Base-by-base conservation (phyloP, 2,797 vertebrate genomes). In the Hephaestus fuliginosus region DNA sequence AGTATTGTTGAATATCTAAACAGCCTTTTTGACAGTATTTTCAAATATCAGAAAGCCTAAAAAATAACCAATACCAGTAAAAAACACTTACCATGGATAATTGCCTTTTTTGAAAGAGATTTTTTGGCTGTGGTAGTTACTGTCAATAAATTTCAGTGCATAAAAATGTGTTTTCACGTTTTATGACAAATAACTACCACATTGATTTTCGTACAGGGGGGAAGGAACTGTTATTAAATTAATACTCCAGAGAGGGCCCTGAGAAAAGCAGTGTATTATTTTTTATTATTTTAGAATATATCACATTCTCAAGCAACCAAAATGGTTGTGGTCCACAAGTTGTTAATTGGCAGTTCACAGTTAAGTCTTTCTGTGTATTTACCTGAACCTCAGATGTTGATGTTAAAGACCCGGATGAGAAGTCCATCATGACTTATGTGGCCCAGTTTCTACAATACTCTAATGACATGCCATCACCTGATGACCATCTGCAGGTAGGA, bases 401-500 rank as follows among this genome's bases (percentile, higher is more conserved):
- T 75, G 92, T 97, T 51, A 70, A 70, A 53, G 93, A 95, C 88
- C 97, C 97, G 0, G 98, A 99, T 89, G 97, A 98, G 88, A 99
- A 97, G 90, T 99, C 97, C 11, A 96, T 99, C 61, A 98, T 99
- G 96, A 98, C 96, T 0, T 98, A 98, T 0, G 97, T 98, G 84
- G 96, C 97, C 13, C 98, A 98, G 88, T 99, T 99, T 89, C 93
- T 99, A 2, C 96, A 96, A 74, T 97, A 97, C 90, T 97, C 97
- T 79, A 97, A 92, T 62, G 95, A 95, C 64, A 84, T 86, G 17
- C 83, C 84, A 2, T 81, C 89, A 5, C 52, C 93, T 74, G 95
- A 93, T 79, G 93, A 92, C n/a, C 90, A 92, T 43, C n/a, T 92
- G 67, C 92, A 96, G 96, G 97, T 98, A 72, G 76, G 65, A 48